Percentiles rank a stretch among this genome's conserved stretches.
Conservation (phyloP, 2,797 vertebrate species). For the Acropternis orthonyx region DNA sequence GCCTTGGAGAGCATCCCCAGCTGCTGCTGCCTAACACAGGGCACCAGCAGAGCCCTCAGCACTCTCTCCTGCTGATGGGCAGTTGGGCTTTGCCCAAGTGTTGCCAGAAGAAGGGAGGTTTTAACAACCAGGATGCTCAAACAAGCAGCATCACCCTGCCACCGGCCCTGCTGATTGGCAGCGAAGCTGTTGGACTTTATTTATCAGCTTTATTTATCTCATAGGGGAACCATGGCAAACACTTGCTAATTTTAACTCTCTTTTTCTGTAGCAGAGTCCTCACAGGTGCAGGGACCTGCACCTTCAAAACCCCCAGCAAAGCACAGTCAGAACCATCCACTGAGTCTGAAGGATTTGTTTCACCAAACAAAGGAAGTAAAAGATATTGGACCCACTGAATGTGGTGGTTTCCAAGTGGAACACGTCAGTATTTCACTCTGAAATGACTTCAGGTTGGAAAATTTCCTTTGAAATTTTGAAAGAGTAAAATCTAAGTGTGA, state of each 20-base stretch:
- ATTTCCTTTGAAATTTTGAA: background rate
- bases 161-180: background rate
- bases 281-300: background rate
- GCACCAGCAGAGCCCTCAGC: background rate
- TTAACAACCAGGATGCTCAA: background rate
- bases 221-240: background rate
- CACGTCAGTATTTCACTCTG: fast-evolving
- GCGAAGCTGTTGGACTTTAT: background rate
- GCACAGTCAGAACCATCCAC: background rate
- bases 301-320: background rate
- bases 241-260: fast-evolving
- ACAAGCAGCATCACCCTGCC: background rate
- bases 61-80: background rate
- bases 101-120: background rate
- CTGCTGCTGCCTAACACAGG: background rate
- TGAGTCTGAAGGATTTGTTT: background rate
- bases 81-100: background rate
- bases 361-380: background rate
- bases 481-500: background rate
- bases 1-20: background rate
- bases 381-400: background rate
- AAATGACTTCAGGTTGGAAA: background rate
- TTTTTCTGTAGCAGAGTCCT: background rate
- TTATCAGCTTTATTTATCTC: background rate
- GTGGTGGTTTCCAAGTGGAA: background rate